Conservation (phyloP, 2,888 invertebrate species). For the Eumerus sabulonum region DNA sequence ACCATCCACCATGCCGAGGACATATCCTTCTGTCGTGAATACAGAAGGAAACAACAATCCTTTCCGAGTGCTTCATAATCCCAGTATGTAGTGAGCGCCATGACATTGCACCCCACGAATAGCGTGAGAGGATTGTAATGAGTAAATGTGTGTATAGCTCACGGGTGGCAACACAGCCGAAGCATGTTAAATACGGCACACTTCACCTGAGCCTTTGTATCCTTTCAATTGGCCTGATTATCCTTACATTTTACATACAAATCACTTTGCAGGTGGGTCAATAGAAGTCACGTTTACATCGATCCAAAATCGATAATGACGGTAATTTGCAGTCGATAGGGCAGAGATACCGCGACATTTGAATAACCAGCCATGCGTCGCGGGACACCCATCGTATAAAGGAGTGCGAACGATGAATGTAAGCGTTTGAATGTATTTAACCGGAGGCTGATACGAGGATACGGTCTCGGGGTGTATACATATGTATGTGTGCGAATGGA, state of each 20-base stretch:
- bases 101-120: slow-evolving; percentile 48
- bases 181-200: too few relatives aligned
- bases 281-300: neutral
- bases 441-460: neutral
- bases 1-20: too few relatives aligned
- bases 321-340: slow-evolving; percentile 11
- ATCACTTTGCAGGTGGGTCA: neutral
- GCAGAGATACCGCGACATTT: slow-evolving; percentile 2
- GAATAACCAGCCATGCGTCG: too few relatives aligned
- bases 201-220: neutral
- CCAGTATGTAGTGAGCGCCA: slow-evolving; percentile 40
- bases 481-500: too few relatives aligned
- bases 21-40: too few relatives aligned
- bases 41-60: too few relatives aligned
- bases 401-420: slow-evolving; percentile 19
- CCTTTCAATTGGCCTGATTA: slow-evolving; percentile 1
- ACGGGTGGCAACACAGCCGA: neutral
- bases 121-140: slow-evolving; percentile 41
- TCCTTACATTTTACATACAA: slow-evolving; percentile 10
- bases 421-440: slow-evolving; percentile 42
- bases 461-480: too few relatives aligned
- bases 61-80: neutral
- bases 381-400: neutral
- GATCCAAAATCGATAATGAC: slow-evolving; percentile 37
- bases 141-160: slow-evolving; percentile 37